Evolutionary conservation across 2,113 vertebrate species (phyloP).

Genomic region (Gorsachius goisagi): DNA sequence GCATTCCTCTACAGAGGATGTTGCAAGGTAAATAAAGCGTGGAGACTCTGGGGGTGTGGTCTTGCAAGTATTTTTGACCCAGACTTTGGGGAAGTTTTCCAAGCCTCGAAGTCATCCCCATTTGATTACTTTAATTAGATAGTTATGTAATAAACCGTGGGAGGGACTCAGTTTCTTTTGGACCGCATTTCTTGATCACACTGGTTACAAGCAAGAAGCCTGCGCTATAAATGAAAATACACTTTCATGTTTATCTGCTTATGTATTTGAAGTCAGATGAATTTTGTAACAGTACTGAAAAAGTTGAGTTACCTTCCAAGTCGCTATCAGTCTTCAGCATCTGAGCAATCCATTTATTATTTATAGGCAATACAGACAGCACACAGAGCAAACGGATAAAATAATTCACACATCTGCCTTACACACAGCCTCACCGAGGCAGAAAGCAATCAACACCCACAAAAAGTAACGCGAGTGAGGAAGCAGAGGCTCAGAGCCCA

Average conservation of each 20-base stretch:
- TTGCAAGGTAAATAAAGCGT: background rate
- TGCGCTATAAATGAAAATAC: accelerated
- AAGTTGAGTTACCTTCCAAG: background rate
- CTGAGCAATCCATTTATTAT: background rate
- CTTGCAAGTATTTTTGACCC: background rate
- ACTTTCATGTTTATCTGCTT: background rate
- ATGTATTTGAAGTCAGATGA: background rate
- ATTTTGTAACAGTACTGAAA: background rate
- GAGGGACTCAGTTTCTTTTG: background rate
- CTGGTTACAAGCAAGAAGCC: background rate
- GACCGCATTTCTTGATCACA: background rate
- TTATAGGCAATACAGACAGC: background rate
- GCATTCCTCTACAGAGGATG: background rate
- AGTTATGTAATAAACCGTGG: background rate
- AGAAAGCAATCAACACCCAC: background rate
- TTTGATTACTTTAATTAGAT: slow-evolving; percentile 10
- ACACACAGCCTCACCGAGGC: background rate
- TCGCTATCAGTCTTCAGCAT: background rate
- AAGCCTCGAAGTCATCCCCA: background rate
- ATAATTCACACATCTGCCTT: background rate
- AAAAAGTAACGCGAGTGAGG: accelerated
- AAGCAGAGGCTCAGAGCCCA: background rate
- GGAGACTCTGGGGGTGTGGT: background rate
- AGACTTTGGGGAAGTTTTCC: background rate
- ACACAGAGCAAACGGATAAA: background rate